Base-by-base conservation (phyloP, 1,140 invertebrate species). In the Lordiphosa stackelbergi region DNA sequence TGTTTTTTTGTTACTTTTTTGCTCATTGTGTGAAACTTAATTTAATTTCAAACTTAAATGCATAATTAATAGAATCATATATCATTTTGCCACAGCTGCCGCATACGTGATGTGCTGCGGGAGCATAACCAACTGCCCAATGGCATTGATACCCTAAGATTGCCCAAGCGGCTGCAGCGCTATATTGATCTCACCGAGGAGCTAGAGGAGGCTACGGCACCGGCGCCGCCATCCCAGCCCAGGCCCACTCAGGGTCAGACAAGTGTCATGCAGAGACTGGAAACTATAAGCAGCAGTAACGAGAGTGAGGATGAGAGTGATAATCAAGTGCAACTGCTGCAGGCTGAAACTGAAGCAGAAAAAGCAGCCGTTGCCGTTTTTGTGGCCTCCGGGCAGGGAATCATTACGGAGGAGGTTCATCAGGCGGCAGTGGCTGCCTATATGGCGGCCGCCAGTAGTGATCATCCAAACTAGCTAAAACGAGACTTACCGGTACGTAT, bases 401-500 rank as follows among this genome's bases (percentile, higher is more conserved):
- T 45, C 19, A 53, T 65, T 8, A 75, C 71, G 8, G 51, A 59
- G 2, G 77, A 75, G 59, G 77, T 71, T 43, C 69, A 68, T 22
- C 42, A 75, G 35, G 75, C 75, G 0, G 75, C 75, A 0, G 48
- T 72, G 9, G 75, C 62, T 3, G 75, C 75, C 35, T 79, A 61
- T 43, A 42, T 71, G 34, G 56, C 41, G 34, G 56, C 41, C 24
- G 58, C 58, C 65, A 36, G 64, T 6, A 51, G 37, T 9, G 66
- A 63, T 60, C 45, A 68, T n/a, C 48, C 59, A 11, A 66, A 57
- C 13, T 73, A 78, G 52, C 42, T 28, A 43, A 5, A 28, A 9
- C 1, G 22, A 36, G 38, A 87, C 89, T 90, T 91, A 98, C 96
- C 91, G 94, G 90, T 98, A 97, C 55, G 96, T 96, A 69, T 95